Evolutionary conservation across 2,797 vertebrate genomes (phyloP), one percentile per base, ranked within the genome.

Genomic region (Acanthis flammea): DNA sequence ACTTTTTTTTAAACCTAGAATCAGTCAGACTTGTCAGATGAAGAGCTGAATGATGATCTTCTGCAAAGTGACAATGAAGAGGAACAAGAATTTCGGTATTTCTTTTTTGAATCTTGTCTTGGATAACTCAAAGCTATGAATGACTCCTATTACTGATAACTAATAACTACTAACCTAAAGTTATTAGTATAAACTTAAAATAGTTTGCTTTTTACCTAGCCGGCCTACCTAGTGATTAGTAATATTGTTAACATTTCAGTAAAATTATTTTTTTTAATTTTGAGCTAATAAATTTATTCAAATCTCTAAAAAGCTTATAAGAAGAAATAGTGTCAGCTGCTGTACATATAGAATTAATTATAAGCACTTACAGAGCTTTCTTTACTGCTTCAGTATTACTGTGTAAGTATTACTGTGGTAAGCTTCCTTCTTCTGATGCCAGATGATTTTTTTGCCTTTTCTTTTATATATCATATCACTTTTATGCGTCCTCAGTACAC

Each of bases 51-150:
- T 60, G 99, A 99, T 85, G 99, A 99, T 97, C 99, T 99, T 91
- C 97, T 99, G 83, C 99, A 99, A 95, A 99, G 99, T 95, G 99
- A 99, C 86, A 99, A 99, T 37, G 99, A 99, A 96, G 99, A 99
- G 25, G 98, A 98, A 35, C 97, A 95, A 79, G 96, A 97, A 86
- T 98, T 98, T 94, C 97, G 98, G 98, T 98, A 97, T 70, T 37
- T 93, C n/a, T 82, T 73, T 91, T 70, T 51, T 67, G 30, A 73
- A 60, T 82, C 9, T 62, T 76, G 14, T 47, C 82, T 86, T 83
- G 51, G 50, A n/a, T 92, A 81, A 65, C 23, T 81, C 14, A 48
- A 21, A 80, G 27, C n/a, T 88, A 9, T 57, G 61, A 82, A 58
- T 66, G 21, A 27, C 39, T 70, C 8, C 33, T 53, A 0, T 39